These are phyloP conservation scores for Teleogryllus occipitalis DNA, from an alignment of 1,140 invertebrate genomes.

Conservation along the genomic window DNA sequence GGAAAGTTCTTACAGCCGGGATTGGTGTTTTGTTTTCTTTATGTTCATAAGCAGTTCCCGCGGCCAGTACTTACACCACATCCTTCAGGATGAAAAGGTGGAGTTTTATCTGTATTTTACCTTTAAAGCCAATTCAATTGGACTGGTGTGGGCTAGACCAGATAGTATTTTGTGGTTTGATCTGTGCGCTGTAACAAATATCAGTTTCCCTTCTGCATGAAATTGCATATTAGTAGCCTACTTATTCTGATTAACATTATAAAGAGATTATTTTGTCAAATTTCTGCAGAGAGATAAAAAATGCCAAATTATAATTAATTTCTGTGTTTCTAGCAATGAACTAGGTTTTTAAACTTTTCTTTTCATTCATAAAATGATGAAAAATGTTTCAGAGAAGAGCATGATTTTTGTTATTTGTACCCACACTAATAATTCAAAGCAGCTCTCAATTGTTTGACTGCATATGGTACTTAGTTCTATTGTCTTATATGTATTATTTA, in stretches of 20 bases:
- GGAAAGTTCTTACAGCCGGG: neutral
- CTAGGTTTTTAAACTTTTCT: no score
- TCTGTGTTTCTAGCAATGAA: no score
- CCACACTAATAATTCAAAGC: neutral
- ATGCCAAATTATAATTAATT: no score
- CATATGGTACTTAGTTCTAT: neutral
- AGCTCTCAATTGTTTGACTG: neutral
- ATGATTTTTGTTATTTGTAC: no score
- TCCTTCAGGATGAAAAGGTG: neutral
- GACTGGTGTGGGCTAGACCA: neutral
- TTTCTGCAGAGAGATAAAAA: no score
- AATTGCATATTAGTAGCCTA: no score
- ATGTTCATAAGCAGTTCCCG: neutral
- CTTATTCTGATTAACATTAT: no score
- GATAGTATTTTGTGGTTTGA: neutral
- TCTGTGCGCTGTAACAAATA: neutral
- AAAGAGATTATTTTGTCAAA: no score
- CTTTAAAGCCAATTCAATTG: neutral
- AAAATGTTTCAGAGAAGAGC: no score
- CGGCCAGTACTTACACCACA: neutral
- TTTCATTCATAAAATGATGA: no score
- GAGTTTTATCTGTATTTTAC: neutral
- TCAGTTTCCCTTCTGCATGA: neutral
- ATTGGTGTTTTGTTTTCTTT: neutral
- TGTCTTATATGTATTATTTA: neutral